Percentiles rank a stretch among this genome's conserved stretches.
Conservation (phyloP, 2,113 vertebrate genomes). For the Onychostoma macrolepis region DNA sequence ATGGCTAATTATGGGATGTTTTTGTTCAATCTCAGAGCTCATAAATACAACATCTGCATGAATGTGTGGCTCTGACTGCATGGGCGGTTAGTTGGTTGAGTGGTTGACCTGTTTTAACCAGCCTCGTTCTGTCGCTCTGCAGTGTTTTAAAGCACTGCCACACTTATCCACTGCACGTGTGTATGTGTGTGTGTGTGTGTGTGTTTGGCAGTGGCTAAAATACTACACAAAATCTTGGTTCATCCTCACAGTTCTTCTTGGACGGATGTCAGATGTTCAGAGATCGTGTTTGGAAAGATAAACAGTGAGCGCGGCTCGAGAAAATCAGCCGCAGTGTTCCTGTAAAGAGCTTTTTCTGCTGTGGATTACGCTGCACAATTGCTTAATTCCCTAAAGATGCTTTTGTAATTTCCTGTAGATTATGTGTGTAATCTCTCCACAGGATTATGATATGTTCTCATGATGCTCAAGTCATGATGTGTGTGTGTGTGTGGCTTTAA, state of each 20-base stretch:
- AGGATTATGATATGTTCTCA: constrained; percentile 28
- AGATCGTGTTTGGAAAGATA: constrained; percentile 19
- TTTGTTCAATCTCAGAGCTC: neutral
- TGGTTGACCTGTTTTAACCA: neutral
- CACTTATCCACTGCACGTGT: neutral
- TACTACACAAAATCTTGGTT: neutral
- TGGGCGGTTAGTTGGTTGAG: neutral
- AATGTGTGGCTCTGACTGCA: neutral
- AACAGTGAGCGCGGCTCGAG: neutral
- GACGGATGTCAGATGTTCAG: constrained; percentile 14
- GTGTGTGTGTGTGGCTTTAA: neutral
- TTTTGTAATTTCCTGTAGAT: constrained; percentile 58
- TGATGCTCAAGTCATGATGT: constrained; percentile 1
- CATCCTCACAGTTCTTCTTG: neutral
- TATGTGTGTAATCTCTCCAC: constrained; percentile 60
- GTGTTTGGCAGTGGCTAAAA: neutral
- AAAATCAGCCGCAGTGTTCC: constrained; percentile 3
- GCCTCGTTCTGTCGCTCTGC: neutral
- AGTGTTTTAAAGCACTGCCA: neutral
- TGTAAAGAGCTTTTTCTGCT: constrained; percentile 57
- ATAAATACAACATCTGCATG: neutral
- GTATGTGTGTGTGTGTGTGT: neutral
- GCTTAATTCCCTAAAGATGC: constrained; percentile 56
- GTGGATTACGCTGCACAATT: constrained; percentile 65
- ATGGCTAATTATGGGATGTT: neutral